A percentile compares a stretch with the other conserved stretches of the same genome.
Evolutionary conservation across 2,113 vertebrate species (phyloP).

Genomic region (Tauraco erythrolophus): DNA sequence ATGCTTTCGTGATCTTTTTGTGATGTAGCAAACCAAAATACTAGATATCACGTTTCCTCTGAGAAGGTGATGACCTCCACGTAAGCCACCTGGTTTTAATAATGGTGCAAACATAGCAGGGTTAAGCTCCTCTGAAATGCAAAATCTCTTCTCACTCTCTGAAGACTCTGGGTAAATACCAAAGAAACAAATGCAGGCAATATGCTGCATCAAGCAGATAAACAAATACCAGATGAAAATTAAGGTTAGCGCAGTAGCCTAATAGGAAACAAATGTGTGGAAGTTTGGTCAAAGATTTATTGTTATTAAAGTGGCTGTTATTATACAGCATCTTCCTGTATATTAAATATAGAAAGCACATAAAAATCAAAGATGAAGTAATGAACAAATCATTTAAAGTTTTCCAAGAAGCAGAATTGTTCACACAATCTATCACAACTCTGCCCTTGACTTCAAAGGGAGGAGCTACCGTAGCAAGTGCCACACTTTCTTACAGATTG

Average conservation of each 20-base stretch:
- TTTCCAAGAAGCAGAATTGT: neutral
- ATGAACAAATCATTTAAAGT: neutral
- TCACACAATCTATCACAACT: neutral
- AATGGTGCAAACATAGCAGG: neutral
- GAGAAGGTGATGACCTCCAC: neutral
- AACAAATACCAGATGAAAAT: neutral
- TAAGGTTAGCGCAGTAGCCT: neutral
- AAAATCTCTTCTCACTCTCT: neutral
- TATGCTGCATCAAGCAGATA: neutral
- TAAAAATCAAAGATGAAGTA: neutral
- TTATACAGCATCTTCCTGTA: neutral
- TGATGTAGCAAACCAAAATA: neutral
- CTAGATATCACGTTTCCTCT: neutral
- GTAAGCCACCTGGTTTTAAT: neutral
- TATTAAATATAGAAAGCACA: neutral
- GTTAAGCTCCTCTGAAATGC: neutral
- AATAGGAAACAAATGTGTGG: neutral
- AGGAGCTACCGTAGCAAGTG: neutral
- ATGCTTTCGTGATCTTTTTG: neutral
- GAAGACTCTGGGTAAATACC: neutral
- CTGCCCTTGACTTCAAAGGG: neutral
- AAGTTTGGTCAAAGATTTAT: neutral
- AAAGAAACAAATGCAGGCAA: neutral
- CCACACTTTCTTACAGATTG: neutral
- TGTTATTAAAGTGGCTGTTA: neutral